Base-by-base conservation (phyloP, 2,113 vertebrate species). In the Cettia cetti region DNA sequence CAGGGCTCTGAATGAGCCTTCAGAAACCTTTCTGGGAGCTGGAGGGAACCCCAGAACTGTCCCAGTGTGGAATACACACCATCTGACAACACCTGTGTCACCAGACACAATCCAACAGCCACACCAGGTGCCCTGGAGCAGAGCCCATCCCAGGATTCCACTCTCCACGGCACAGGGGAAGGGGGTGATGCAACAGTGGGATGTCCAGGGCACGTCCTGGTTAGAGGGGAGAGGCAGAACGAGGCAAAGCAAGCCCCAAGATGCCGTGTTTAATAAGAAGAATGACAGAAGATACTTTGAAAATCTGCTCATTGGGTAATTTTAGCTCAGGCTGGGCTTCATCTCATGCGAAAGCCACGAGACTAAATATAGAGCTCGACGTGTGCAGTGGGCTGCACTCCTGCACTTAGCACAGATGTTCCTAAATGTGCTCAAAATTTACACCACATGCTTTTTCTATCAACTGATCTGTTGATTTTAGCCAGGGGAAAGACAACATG, bases 261-360 rank as follows among this genome's bases (percentile, higher is more conserved):
- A 75, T 90, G 85, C 4, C 17, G 49, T 90, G 92, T 93, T 94
- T 96, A 80, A 93, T 77, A 68, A n/a, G 60, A 90, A 92, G 60
- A 96, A 96, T 78, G 90, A 93, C 85, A 89, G 75, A 76, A 84
- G 80, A 79, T 30, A 21, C 83, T 91, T 94, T 84, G 82, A 96
- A 95, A 95, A 90, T 54, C 95, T 66, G 31, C 90, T 92, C 92
- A 15, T 68, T 66, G 90, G 79, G 79, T 92, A 75, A 83, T 90
- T 92, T 80, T 71, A 93, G 68, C 94, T 53, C 93, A 81, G 92
- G 93, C 95, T 90, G 93, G 85, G 84, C 79, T 93, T 90, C 79
- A 68, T 96, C 92, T 96, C 50, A 5, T 5, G 30, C 3, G 21
- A 94, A 27, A 44, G 93, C 85, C 39, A 1, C 15, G 18, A 74